Percentiles rank a stretch among this genome's conserved stretches.
Evolutionary conservation across 1,140 invertebrate species (phyloP).

Genomic region (Drosophila prosaltans): DNA sequence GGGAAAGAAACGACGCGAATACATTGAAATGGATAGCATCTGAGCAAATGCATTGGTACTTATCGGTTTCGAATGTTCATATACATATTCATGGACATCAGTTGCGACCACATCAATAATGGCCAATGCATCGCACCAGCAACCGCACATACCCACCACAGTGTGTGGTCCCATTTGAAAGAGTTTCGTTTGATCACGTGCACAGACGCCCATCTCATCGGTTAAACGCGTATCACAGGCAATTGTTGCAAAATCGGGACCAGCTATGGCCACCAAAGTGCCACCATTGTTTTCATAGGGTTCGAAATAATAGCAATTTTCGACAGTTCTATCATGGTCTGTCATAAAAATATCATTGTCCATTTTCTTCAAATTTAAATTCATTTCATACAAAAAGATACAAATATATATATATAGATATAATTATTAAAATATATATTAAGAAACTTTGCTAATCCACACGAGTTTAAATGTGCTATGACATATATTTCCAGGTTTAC

Average conservation of each 20-base stretch:
- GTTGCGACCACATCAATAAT: constrained; percentile 92
- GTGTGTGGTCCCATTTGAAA: constrained; percentile 91
- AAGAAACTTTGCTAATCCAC: too few relatives aligned
- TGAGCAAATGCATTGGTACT: constrained; percentile 95
- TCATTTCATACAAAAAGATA: too few relatives aligned
- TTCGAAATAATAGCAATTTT: neutral
- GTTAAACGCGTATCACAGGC: constrained; percentile 96
- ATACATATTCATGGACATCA: constrained; percentile 95
- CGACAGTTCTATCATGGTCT: too few relatives aligned
- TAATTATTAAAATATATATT: too few relatives aligned
- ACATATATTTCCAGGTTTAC: too few relatives aligned
- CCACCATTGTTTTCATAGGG: constrained; percentile 77
- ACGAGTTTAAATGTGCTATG: too few relatives aligned
- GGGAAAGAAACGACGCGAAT: constrained; percentile 98
- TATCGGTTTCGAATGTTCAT: constrained; percentile 97
- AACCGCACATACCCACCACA: constrained; percentile 94
- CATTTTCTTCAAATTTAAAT: too few relatives aligned
- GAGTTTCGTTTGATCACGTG: constrained; percentile 93
- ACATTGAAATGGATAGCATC: constrained; percentile 97
- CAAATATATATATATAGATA: too few relatives aligned
- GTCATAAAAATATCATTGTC: too few relatives aligned
- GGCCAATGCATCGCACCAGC: constrained; percentile 96
- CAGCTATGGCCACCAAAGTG: constrained; percentile 96
- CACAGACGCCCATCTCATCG: constrained; percentile 94
- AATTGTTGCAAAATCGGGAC: constrained; percentile 93